Evolutionary conservation across 2,113 vertebrate genomes (phyloP), one percentile per base, ranked within the genome.

Genomic region (Chrysemys picta): DNA sequence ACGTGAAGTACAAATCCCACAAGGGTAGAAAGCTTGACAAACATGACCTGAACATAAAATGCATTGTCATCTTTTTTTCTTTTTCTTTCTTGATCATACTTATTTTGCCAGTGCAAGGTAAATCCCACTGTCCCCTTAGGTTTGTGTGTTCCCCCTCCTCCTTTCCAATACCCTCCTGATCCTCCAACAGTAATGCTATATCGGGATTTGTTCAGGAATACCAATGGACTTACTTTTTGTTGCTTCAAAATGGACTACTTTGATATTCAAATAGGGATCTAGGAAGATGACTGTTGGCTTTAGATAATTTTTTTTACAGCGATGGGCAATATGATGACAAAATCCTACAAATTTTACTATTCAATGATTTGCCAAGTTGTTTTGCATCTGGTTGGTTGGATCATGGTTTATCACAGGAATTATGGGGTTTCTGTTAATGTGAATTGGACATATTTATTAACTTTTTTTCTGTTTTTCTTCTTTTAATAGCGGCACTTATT

Each of bases 401-500:
- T 47, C 42, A 78, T 47, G 49, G n/a, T 16, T 72, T 38, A 57
- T 53, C 38, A 57, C 14, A 76, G 10, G 56, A 19, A 85, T 82
- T 25, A 72, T 2, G 27, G 5, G 3, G 31, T 54, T 94, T 83
- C 4, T 88, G 88, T 87, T 49, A 31, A 35, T 87, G 72, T 81
- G 78, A 88, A 47, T 84, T 80, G 75, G 21, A 1, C 35, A 2
- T 83, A 76, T 17, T 16, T 90, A 89, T 38, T 91, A 13, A 50
- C 81, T 24, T 42, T 80, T 22, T 35, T 3, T 35, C 1, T 6
- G 3, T 25, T 75, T 76, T 38, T 82, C 22, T 38, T 82, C 21
- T 59, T 89, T 87, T 93, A 88, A 47, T 84, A 99, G 99, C 99
- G 89, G 99, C 99, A 88, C 98, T 99, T 81, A 99, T 99, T 98